phyloP scores from a whole-genome alignment of 2,113 vertebrate species.

The Fregata magnificens region DNA sequence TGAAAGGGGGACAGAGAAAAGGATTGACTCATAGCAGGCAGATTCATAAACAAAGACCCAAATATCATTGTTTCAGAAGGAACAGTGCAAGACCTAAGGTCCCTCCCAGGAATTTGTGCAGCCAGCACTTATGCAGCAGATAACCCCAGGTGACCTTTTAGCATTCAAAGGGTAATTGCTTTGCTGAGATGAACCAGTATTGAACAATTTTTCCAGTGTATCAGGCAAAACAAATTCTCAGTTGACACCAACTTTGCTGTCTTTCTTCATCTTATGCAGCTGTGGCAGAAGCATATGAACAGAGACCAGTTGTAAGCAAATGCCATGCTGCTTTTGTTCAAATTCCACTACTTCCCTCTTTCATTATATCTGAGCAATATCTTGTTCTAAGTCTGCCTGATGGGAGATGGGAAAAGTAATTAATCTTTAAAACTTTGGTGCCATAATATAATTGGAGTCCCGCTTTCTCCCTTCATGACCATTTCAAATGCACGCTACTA shows the following conservation, averaged over 20 bases:
- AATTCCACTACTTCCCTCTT: background rate
- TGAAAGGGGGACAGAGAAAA: background rate
- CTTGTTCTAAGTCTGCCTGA: background rate
- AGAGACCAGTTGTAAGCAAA: background rate
- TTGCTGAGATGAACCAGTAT: background rate
- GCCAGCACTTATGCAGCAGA: background rate
- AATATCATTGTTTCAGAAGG: background rate
- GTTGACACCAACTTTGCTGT: background rate
- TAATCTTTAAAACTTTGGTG: background rate
- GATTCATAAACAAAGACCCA: constrained; percentile 13
- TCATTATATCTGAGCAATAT: background rate
- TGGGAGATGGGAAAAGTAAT: background rate
- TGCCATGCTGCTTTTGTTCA: background rate
- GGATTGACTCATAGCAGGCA: background rate
- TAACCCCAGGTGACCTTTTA: background rate
- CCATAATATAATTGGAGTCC: background rate
- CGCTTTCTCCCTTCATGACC: background rate
- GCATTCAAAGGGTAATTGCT: background rate
- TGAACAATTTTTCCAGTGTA: background rate
- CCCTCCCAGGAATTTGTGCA: background rate
- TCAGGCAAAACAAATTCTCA: background rate
- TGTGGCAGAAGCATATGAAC: background rate
- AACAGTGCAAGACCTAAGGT: background rate
- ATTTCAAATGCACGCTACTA: background rate
- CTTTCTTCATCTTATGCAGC: background rate